Conservation (phyloP, 2,797 vertebrate species). For the Helostoma temminkii region DNA sequence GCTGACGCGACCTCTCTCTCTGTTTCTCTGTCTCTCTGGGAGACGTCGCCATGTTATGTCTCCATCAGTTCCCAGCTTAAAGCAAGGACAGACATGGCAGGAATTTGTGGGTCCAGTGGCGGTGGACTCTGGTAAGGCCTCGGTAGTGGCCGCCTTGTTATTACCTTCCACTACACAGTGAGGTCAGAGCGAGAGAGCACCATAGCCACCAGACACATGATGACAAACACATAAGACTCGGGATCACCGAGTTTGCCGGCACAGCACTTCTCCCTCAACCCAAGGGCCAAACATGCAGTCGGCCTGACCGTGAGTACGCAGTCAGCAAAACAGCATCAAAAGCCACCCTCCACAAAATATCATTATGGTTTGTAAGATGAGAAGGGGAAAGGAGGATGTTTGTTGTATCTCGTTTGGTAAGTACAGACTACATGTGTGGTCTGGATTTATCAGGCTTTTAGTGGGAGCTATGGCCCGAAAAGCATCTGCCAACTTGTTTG, state of each 20-base stretch:
- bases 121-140: constrained; percentile 59
- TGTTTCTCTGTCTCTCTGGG: too few relatives aligned
- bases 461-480: constrained; percentile 40
- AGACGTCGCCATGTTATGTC: constrained; percentile 33
- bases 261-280: constrained; percentile 74
- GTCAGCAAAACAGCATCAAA: constrained; percentile 81
- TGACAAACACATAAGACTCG: constrained; percentile 68
- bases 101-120: constrained; percentile 61
- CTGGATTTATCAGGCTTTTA: constrained; percentile 72
- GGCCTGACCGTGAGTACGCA: constrained; percentile 72
- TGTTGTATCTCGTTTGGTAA: constrained; percentile 77
- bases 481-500: constrained; percentile 59
- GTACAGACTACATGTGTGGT: constrained; percentile 82
- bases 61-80: constrained; percentile 56
- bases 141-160: constrained; percentile 74
- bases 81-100: constrained; percentile 53
- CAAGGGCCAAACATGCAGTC: constrained; percentile 69
- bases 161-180: constrained; percentile 76
- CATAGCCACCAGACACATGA: constrained; percentile 73
- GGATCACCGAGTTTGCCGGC: constrained; percentile 78
- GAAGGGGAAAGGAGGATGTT: constrained; percentile 78
- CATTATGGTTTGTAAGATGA: constrained; percentile 80
- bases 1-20: constrained; percentile 46
- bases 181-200: constrained; percentile 67
- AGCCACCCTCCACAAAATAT: constrained; percentile 75